Conservation (phyloP, 2,888 invertebrate genomes). For the Chymomyza amoena region DNA sequence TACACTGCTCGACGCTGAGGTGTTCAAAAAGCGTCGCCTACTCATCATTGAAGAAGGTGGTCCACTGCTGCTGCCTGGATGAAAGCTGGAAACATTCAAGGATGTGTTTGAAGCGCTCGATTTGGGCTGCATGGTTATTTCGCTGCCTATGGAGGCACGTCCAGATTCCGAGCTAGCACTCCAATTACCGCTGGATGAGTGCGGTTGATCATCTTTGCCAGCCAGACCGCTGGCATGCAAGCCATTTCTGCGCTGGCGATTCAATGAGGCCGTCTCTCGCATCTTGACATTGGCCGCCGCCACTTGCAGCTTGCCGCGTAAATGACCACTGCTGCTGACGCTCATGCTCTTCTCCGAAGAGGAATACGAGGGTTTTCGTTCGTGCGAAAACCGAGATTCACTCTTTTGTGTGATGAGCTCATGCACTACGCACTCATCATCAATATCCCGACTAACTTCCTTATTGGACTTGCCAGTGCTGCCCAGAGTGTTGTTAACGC, state of each 20-base stretch:
- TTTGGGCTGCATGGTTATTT: slow-evolving; percentile 86
- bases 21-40: slow-evolving; percentile 84
- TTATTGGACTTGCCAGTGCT: slow-evolving; percentile 6
- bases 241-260: slow-evolving; percentile 84
- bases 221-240: slow-evolving; percentile 77
- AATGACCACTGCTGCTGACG: slow-evolving; percentile 79
- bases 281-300: slow-evolving; percentile 83
- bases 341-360: slow-evolving; percentile 86
- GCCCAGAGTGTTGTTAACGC: slow-evolving; percentile 20
- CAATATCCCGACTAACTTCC: slow-evolving; percentile 78
- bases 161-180: slow-evolving; percentile 95
- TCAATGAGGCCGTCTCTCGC: slow-evolving; percentile 86
- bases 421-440: slow-evolving; percentile 82
- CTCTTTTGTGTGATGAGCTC: slow-evolving; percentile 82
- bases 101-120: slow-evolving; percentile 86
- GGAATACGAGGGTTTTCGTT: slow-evolving; percentile 88
- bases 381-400: slow-evolving; percentile 84
- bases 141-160: slow-evolving; percentile 90
- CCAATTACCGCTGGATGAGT: slow-evolving; percentile 97
- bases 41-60: slow-evolving; percentile 86
- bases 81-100: slow-evolving; percentile 81
- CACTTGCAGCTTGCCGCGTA: slow-evolving; percentile 67
- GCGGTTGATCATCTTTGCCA: slow-evolving; percentile 86
- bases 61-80: slow-evolving; percentile 79
- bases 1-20: slow-evolving; percentile 89